These are phyloP conservation scores for Corydoras sp. DNA, from an alignment of 2,113 vertebrate species.

Conservation along the genomic window DNA sequence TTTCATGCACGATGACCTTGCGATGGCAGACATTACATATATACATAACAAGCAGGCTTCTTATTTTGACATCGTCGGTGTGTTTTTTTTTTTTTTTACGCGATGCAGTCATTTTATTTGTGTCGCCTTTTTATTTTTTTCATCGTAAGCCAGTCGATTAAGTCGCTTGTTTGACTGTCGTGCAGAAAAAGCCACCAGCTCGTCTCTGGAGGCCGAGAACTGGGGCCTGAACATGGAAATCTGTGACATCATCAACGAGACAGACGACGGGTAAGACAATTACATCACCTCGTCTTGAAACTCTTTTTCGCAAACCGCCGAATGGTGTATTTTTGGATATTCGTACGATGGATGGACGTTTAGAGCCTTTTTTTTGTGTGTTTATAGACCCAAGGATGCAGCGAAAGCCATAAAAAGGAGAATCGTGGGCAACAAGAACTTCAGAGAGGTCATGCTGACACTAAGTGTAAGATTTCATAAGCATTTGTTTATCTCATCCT, in stretches of 20 bases:
- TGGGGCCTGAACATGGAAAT: conserved; percentile 73
- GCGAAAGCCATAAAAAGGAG: conserved; percentile 89
- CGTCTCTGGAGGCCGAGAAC: conserved; percentile 57
- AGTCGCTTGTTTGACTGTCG: conserved; percentile 17
- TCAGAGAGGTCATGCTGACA: conserved; percentile 91
- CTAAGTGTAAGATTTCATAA: conserved; percentile 72
- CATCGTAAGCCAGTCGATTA: no score
- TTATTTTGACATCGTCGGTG: no score
- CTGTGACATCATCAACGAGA: conserved; percentile 72
- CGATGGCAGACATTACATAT: no score
- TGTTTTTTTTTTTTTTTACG: no score
- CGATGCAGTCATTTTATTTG: no score
- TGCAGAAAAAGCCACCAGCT: conserved; percentile 62
- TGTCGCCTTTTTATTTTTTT: no score
- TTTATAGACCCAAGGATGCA: conserved; percentile 85
- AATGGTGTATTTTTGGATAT: neutral
- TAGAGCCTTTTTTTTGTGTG: conserved; percentile 9
- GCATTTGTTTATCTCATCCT: no score
- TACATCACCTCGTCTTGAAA: no score
- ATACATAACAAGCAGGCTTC: no score
- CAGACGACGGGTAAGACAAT: conserved; percentile 61
- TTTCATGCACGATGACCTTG: neutral
- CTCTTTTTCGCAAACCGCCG: no score
- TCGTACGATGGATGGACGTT: neutral
- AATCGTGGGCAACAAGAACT: conserved; percentile 90